Evolutionary conservation across 2,797 vertebrate species (phyloP).

Genomic region (Jordanella pulchra): DNA sequence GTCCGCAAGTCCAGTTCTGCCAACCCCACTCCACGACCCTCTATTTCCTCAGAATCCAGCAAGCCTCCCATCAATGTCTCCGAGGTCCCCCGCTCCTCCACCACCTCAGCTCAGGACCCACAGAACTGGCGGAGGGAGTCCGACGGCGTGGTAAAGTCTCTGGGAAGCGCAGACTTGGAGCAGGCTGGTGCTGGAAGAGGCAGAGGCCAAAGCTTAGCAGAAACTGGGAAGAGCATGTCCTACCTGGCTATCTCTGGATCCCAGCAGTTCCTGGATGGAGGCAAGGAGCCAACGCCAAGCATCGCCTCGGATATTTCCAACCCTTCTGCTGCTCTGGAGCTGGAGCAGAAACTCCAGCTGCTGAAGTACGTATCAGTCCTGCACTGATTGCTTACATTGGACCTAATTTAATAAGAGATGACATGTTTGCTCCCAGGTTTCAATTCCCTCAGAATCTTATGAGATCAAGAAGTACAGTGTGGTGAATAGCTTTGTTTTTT

Average conservation of each 20-base stretch:
- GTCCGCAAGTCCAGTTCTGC: slow-evolving; percentile 78
- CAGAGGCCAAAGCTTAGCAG: slow-evolving; percentile 47
- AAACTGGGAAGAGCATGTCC: slow-evolving; percentile 82
- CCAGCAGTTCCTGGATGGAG: slow-evolving; percentile 79
- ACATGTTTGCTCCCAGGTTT: too few species aligned
- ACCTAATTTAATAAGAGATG: too few species aligned
- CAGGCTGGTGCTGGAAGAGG: slow-evolving; percentile 49
- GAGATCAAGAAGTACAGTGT: background rate
- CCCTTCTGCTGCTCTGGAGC: slow-evolving; percentile 89
- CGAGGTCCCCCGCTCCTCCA: slow-evolving; percentile 57
- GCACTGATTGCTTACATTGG: background rate
- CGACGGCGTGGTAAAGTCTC: background rate
- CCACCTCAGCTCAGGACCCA: slow-evolving; percentile 65
- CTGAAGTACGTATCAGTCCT: slow-evolving; percentile 68
- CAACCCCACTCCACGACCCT: slow-evolving; percentile 54
- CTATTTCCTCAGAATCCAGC: slow-evolving; percentile 31
- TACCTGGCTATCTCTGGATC: slow-evolving; percentile 85
- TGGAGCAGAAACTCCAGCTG: slow-evolving; percentile 87
- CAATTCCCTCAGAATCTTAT: too few species aligned
- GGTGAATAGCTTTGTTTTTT: background rate
- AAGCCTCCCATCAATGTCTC: slow-evolving; percentile 31
- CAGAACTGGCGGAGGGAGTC: slow-evolving; percentile 53
- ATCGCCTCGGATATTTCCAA: slow-evolving; percentile 96
- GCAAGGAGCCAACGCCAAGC: slow-evolving; percentile 94
- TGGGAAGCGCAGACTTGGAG: slow-evolving; percentile 22